Evolutionary conservation across 1,140 invertebrate genomes (phyloP).

Genomic region (Gyrodactylus salaris): DNA sequence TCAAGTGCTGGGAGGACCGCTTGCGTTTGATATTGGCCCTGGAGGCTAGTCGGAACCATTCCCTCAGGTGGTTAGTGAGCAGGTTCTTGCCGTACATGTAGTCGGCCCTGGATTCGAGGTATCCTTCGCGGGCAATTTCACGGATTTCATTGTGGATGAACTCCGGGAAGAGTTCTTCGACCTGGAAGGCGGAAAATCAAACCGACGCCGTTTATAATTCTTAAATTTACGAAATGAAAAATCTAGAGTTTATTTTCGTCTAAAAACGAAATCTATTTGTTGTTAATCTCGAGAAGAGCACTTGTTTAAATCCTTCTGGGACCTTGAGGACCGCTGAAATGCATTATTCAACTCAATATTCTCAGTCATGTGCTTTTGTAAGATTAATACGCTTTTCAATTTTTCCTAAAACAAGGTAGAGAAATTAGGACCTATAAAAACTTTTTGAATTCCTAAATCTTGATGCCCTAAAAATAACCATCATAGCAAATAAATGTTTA

Average conservation of each 20-base stretch:
- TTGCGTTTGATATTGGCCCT: background rate
- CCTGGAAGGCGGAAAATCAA: too few species aligned
- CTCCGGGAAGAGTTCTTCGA: background rate
- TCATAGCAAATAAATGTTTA: too few species aligned
- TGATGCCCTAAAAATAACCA: too few species aligned
- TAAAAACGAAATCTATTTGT: background rate
- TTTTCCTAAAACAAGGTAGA: too few species aligned
- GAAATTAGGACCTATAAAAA: too few species aligned
- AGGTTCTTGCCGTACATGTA: background rate
- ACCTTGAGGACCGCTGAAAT: too few species aligned
- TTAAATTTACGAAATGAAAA: background rate
- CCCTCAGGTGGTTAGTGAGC: background rate
- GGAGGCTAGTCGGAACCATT: background rate
- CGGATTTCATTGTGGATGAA: background rate
- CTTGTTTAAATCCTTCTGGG: background rate
- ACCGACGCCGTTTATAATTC: too few species aligned
- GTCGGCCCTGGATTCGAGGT: background rate
- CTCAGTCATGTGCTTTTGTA: too few species aligned
- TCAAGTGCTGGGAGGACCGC: background rate
- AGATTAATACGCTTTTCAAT: too few species aligned
- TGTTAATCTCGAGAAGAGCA: background rate
- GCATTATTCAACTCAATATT: too few species aligned
- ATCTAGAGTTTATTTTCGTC: background rate
- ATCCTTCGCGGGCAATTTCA: background rate
- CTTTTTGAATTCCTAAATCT: too few species aligned